These are phyloP conservation scores for Onychostoma macrolepis DNA, from an alignment of 2,113 vertebrate genomes.

Conservation along the genomic window DNA sequence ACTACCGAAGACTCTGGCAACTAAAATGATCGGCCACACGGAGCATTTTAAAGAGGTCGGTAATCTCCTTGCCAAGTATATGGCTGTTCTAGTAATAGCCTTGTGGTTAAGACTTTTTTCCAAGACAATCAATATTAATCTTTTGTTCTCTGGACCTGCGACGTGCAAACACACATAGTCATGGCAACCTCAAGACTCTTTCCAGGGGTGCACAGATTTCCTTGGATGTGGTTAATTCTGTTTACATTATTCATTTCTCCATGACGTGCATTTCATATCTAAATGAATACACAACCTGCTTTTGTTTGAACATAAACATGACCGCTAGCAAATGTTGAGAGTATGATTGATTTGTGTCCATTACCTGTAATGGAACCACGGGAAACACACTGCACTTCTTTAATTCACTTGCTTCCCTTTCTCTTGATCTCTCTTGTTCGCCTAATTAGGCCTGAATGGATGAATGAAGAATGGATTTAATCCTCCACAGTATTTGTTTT, in stretches of 20 bases:
- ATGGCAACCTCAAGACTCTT: slow-evolving; percentile 38
- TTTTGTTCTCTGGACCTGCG: slow-evolving; percentile 19
- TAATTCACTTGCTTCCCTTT: neutral
- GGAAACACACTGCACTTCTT: neutral
- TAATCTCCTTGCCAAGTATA: slow-evolving; percentile 32
- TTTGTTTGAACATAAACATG: neutral
- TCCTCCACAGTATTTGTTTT: neutral
- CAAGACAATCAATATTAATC: slow-evolving; percentile 41
- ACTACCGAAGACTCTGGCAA: slow-evolving; percentile 32
- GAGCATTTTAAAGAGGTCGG: slow-evolving; percentile 38
- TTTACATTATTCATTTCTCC: neutral
- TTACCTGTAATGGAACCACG: slow-evolving; percentile 6
- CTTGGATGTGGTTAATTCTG: slow-evolving; percentile 15
- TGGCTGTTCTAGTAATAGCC: slow-evolving; percentile 6
- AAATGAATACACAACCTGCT: slow-evolving; percentile 13
- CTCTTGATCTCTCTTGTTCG: slow-evolving; percentile 15
- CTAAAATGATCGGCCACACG: slow-evolving; percentile 24
- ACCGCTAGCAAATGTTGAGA: neutral
- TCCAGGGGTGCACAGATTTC: slow-evolving; percentile 22
- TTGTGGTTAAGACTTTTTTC: slow-evolving; percentile 10
- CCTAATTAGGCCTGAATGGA: slow-evolving; percentile 16
- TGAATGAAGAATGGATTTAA: neutral
- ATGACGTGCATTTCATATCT: slow-evolving; percentile 15
- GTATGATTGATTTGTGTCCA: neutral
- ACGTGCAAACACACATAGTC: neutral